Evolutionary conservation across 2,797 vertebrate species (phyloP).

Genomic region (Artibeus jamaicensis): DNA sequence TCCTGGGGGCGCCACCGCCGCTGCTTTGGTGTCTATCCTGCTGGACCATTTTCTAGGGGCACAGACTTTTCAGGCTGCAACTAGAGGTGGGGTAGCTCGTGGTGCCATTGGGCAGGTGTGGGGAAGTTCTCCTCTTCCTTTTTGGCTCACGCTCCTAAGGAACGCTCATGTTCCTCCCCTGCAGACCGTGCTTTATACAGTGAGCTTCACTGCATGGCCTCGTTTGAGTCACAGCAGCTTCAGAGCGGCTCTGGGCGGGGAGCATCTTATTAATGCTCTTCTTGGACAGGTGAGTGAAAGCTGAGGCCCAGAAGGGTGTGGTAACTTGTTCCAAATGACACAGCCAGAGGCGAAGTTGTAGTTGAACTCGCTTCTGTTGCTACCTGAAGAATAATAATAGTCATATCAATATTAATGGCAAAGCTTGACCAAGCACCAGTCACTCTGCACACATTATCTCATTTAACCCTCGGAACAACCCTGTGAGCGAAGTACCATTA

Average conservation of each 20-base stretch:
- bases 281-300: background rate
- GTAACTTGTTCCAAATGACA: background rate
- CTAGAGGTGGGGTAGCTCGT: background rate
- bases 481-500: background rate
- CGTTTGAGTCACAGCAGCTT: background rate
- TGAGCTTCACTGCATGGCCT: background rate
- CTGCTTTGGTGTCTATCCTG: background rate
- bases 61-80: background rate
- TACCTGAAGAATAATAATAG: background rate
- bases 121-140: background rate
- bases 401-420: background rate
- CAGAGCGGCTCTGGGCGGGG: background rate
- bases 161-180: rapidly evolving
- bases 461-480: background rate
- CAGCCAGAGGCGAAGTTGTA: background rate
- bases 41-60: background rate
- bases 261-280: background rate
- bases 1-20: background rate
- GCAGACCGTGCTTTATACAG: background rate
- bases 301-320: background rate
- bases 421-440: background rate
- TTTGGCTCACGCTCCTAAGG: too few relatives aligned
- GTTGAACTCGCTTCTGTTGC: background rate
- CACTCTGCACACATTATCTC: background rate
- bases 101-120: background rate